Conservation (phyloP, 2,888 invertebrate species). For the Dynastes tityus region DNA sequence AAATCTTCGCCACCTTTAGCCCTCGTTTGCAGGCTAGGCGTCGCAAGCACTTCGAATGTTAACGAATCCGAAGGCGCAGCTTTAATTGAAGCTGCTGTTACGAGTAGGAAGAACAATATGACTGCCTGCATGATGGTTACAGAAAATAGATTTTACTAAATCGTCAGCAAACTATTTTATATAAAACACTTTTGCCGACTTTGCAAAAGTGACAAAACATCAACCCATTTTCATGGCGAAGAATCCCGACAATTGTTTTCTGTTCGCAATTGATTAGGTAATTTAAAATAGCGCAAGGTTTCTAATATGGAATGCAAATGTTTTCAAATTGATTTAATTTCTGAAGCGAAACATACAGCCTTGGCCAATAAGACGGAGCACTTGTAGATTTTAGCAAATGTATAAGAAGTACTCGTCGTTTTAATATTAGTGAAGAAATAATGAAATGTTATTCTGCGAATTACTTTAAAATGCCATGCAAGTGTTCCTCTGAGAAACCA, state of each 20-base stretch:
- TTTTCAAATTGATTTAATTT: no score
- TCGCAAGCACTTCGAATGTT: constrained; percentile 9
- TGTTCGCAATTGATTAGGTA: not conserved
- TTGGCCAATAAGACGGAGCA: no score
- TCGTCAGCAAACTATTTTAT: constrained; percentile 8
- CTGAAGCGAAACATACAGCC: no score
- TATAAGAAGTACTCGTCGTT: no score
- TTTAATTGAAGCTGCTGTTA: not conserved
- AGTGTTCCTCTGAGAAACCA: no score
- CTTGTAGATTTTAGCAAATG: no score
- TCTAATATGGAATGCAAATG: not conserved
- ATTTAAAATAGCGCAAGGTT: not conserved
- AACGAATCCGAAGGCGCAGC: constrained; percentile 29
- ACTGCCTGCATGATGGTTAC: constrained; percentile 6
- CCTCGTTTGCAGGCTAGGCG: constrained; percentile 31
- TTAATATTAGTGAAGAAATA: no score
- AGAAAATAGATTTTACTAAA: constrained; percentile 1
- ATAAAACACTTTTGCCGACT: constrained; percentile 32
- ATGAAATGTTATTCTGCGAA: no score
- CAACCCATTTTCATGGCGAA: constrained; percentile 3
- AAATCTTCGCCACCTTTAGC: constrained; percentile 35
- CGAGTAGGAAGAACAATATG: constrained; percentile 7
- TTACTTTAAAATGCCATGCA: no score
- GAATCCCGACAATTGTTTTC: constrained; percentile 4
- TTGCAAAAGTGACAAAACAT: constrained; percentile 17